Evolutionary conservation across 1,140 invertebrate species (phyloP).

Genomic region (Mactra quadrangularis): DNA sequence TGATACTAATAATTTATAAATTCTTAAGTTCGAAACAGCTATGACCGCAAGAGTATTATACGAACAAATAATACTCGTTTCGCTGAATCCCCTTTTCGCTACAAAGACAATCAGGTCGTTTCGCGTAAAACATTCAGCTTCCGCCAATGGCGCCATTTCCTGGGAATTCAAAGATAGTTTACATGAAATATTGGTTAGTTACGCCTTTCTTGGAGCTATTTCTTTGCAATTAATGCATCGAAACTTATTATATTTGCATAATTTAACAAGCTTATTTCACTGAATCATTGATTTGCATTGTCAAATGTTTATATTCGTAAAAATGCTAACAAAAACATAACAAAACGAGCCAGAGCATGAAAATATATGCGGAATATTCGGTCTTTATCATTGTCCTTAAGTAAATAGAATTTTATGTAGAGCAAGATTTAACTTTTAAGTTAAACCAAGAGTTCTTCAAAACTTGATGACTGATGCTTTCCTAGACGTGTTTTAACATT

Average conservation of each 20-base stretch:
- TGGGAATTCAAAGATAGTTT: constrained; percentile 63
- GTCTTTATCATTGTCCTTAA: constrained; percentile 6
- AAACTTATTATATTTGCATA: neutral
- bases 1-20: too few relatives aligned
- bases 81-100: neutral
- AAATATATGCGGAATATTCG: constrained; percentile 38
- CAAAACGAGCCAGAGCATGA: constrained; percentile 50
- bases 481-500: too few relatives aligned
- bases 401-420: too few relatives aligned
- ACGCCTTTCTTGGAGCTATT: neutral
- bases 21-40: too few relatives aligned
- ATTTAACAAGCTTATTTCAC: neutral
- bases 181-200: constrained; percentile 16
- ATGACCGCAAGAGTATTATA: too few relatives aligned
- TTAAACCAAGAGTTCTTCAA: too few relatives aligned
- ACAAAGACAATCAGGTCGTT: neutral
- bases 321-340: neutral
- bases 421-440: too few relatives aligned
- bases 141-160: constrained; percentile 63
- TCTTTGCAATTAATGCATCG: neutral
- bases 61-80: too few relatives aligned
- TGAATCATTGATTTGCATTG: neutral
- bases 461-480: too few relatives aligned
- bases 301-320: neutral
- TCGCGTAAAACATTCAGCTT: neutral